Base-by-base conservation (phyloP, 1,140 invertebrate species). In the Bombyx mandarina region DNA sequence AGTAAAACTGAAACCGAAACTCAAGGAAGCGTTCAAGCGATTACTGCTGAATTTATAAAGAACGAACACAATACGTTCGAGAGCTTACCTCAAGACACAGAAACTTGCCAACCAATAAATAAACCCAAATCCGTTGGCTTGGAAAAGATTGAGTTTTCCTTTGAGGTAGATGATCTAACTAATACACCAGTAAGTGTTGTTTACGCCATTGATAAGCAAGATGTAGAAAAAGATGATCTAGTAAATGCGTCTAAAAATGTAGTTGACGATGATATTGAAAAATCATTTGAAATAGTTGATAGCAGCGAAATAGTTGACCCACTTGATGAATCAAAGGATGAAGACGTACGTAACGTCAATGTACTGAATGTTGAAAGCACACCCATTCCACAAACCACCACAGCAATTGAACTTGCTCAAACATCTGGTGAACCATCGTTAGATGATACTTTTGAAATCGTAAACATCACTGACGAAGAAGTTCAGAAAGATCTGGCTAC, bases 121-220 rank as follows among this genome's bases (percentile, higher is more conserved):
- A 49, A 57, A 59, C 46, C 46, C 8, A 10, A 9, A 56, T 10
- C 43, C 48, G 1, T 50, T n/a, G 42, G 45, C 44, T n/a, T 52
- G 3, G 45, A 51, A 47, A 63, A 67, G 45, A 57, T 63, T 12
- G 59, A 57, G 8, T 50, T 58, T 46, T 66, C 69, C 8, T 71
- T 68, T 60, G 66, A 71, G 54, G 60, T 71, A 42, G 66, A 71
- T 55, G 66, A 71, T 43, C 60, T 71, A 35, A 52, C 52, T 26
- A 62, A 71, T 53, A 65, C 63, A 18, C 66, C 66, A 26, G 53
- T 71, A 8, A 26, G 54, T 42, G 60, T 71, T 12, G 62, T 64
- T 12, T 71, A 66, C 52, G 66, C 61, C 7, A 52, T 45, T 44
- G 60, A 53, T 45, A 43, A 9, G 59, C 60, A 71, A 47, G 58